Base-by-base conservation (phyloP, 1,140 invertebrate species). In the Drosophila watanabei region DNA sequence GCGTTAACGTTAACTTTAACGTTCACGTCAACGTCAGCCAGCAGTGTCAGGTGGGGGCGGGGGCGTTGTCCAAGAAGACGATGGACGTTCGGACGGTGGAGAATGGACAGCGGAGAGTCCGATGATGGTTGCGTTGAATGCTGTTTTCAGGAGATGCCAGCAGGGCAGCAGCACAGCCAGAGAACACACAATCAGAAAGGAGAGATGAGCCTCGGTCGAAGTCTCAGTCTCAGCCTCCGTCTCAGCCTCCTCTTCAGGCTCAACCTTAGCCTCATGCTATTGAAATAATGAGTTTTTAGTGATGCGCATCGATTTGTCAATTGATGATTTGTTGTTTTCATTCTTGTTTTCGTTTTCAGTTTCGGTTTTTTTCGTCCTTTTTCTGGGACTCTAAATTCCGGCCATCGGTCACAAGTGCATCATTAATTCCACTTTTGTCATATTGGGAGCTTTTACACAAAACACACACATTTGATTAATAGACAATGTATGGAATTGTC, bases 241-340 rank as follows among this genome's bases (percentile, higher is more conserved):
- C n/a, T 43, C n/a, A 43, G 0, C 8, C 16, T 9, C 39, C n/a
- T 0, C 8, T 7, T 9, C 41, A 35, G 18, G 33, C 52, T 45
- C 59, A 46, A 52, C 48, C 52, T 39, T 54, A 35, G 51, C 70
- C 77, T 85, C 80, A 77, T 85, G 77, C 84, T 85, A 84, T 85
- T 85, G 81, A 63, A 77, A 85, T 85, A 85, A 85, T 85, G 82
- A 84, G 81, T 84, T 85, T 84, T 85, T 84, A 85, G 82, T 84
- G 82, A 84, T 84, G 82, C 82, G 68, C 82, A 84, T 84, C 80
- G 82, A 84, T 85, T 85, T 85, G 82, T 85, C 82, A 85, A 85
- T 85, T 84, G 81, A 85, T 85, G 81, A 85, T 85, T 85, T 85
- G 82, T 85, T 84, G 82, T 85, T 84, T 79, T 56, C 73, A 72